A percentile compares a stretch with the other conserved stretches of the same genome.
phyloP scores from a whole-genome alignment of 1,140 invertebrate genomes.

The Papilio machaon region DNA sequence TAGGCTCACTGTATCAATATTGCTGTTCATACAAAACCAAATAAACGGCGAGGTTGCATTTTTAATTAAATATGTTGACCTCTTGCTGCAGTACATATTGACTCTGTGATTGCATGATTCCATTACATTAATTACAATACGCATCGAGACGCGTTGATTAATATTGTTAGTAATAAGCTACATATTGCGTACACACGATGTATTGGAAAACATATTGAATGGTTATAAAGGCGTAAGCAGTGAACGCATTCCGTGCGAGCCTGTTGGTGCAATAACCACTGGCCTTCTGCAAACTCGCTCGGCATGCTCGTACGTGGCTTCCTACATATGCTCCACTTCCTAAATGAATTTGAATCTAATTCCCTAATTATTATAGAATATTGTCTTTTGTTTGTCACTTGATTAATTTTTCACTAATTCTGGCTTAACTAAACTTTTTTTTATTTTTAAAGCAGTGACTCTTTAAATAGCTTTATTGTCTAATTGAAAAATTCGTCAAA shows the following conservation, averaged over 20 bases:
- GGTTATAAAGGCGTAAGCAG: background rate
- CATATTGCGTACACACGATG: background rate
- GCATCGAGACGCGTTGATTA: constrained; percentile 11
- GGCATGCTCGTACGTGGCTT: background rate
- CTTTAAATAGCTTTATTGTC: no score
- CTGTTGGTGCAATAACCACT: constrained; percentile 15
- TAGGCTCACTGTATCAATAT: constrained; percentile 1
- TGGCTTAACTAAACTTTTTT: no score
- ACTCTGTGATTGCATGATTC: constrained; percentile 1
- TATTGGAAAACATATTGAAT: constrained; percentile 23
- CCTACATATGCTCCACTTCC: background rate
- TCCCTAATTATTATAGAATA: background rate
- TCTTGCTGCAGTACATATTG: background rate
- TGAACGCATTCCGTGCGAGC: constrained; percentile 17
- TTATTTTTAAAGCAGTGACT: no score
- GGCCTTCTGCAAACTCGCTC: background rate
- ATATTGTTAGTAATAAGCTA: constrained; percentile 10
- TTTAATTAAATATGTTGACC: constrained; percentile 12
- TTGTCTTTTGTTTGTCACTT: background rate
- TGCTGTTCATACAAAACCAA: background rate
- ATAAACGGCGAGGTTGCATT: background rate
- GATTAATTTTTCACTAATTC: no score
- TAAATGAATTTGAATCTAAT: background rate
- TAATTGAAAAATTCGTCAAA: no score
- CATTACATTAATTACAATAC: constrained; percentile 5